Conservation (phyloP, 2,113 vertebrate genomes). For the Ceyx cyanopectus region DNA sequence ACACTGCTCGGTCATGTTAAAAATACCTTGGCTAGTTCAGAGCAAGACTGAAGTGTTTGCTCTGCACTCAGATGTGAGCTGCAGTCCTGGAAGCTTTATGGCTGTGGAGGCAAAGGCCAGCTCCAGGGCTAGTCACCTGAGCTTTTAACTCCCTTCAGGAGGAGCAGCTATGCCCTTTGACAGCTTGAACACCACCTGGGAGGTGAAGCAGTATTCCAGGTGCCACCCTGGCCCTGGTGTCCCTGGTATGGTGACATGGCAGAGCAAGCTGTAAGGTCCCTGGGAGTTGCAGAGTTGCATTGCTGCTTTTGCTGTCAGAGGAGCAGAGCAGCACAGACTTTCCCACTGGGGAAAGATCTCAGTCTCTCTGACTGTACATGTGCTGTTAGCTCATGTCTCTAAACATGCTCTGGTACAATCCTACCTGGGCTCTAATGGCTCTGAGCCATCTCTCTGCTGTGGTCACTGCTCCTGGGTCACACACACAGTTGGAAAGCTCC, state of each 20-base stretch:
- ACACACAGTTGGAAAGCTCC: background rate
- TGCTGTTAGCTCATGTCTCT: background rate
- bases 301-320: background rate
- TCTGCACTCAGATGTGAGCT: background rate
- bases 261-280: background rate
- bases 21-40: constrained; percentile 18
- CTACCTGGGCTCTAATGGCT: background rate
- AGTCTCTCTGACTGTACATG: accelerated
- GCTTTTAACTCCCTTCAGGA: background rate
- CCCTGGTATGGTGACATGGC: background rate
- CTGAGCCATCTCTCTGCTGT: background rate
- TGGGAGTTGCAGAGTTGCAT: background rate
- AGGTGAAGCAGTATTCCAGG: background rate
- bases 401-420: background rate
- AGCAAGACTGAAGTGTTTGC: background rate
- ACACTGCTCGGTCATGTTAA: constrained; percentile 20
- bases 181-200: background rate
- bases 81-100: background rate
- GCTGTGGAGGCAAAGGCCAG: background rate
- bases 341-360: background rate
- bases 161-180: background rate
- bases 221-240: background rate
- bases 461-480: background rate
- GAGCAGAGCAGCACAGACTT: background rate
- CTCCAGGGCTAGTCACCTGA: background rate